Conservation (phyloP, 2,888 invertebrate species). For the Polyommatus iphigenia region DNA sequence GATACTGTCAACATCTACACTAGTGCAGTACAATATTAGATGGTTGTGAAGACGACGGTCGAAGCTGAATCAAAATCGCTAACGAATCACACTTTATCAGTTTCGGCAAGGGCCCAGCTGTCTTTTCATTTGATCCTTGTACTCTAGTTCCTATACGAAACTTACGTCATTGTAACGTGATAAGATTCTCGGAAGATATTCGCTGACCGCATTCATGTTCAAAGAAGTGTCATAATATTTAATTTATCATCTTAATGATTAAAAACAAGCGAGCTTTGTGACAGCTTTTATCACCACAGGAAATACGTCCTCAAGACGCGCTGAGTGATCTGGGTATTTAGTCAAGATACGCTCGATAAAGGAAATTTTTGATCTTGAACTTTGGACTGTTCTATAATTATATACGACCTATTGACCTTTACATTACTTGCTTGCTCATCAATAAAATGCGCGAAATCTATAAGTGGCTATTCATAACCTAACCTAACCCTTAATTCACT, state of each 20-base stretch:
- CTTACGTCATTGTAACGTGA: background rate
- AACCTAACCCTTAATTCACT: too few species aligned
- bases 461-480: too few species aligned
- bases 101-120: too few species aligned
- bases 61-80: too few species aligned
- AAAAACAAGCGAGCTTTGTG: constrained; percentile 12
- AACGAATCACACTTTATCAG: too few species aligned
- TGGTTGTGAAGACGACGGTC: too few species aligned
- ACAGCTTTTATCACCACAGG: constrained; percentile 9
- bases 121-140: too few species aligned
- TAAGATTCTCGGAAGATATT: constrained; percentile 21
- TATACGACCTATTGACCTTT: too few species aligned
- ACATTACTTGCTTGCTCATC: too few species aligned
- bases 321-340: background rate
- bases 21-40: too few species aligned
- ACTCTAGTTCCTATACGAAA: background rate
- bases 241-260: constrained; percentile 21
- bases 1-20: too few species aligned
- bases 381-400: background rate
- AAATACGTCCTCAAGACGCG: background rate
- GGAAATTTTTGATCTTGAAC: background rate
- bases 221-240: constrained; percentile 23
- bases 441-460: too few species aligned
- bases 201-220: constrained; percentile 8
- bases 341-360: background rate